Conservation (phyloP, 2,888 invertebrate species). For the Brachycybe producta region DNA sequence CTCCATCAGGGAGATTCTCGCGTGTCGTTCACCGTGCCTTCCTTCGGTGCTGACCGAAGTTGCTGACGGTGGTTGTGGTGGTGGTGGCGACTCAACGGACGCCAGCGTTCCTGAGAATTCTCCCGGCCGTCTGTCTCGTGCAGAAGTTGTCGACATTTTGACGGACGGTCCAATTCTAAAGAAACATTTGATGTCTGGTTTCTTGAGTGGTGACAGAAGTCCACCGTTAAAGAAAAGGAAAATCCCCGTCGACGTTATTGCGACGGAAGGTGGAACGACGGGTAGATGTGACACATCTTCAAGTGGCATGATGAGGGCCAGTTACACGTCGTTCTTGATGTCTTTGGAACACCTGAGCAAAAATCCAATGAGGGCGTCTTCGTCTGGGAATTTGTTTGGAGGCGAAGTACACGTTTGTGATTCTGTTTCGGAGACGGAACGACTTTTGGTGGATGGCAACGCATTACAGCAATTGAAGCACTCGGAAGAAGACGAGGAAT, state of each 20-base stretch:
- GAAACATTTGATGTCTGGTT: conserved; percentile 28
- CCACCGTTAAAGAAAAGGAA: conserved; percentile 26
- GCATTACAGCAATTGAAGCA: neutral
- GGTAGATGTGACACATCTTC: neutral
- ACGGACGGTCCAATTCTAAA: conserved; percentile 24
- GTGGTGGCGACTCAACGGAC: neutral
- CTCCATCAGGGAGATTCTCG: neutral
- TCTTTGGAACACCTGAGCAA: conserved; percentile 20
- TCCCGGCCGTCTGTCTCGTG: too few species aligned
- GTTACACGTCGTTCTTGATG: conserved; percentile 12
- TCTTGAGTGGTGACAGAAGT: conserved; percentile 15
- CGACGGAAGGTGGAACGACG: neutral
- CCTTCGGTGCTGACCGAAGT: neutral
- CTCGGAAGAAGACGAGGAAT: neutral
- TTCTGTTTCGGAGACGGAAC: conserved; percentile 49
- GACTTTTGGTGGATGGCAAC: conserved; percentile 49
- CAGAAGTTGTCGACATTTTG: too few species aligned
- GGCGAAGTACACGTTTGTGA: conserved; percentile 64
- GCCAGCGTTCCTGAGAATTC: too few species aligned
- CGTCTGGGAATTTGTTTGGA: conserved; percentile 53
- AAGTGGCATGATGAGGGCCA: neutral
- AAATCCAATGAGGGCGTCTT: conserved; percentile 15
- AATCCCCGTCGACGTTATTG: conserved; percentile 21
- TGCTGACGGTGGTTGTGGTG: neutral
- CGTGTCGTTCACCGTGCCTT: neutral